phyloP scores from a whole-genome alignment of 2,888 invertebrate species.

The Rhimphoctona megacephalus region DNA sequence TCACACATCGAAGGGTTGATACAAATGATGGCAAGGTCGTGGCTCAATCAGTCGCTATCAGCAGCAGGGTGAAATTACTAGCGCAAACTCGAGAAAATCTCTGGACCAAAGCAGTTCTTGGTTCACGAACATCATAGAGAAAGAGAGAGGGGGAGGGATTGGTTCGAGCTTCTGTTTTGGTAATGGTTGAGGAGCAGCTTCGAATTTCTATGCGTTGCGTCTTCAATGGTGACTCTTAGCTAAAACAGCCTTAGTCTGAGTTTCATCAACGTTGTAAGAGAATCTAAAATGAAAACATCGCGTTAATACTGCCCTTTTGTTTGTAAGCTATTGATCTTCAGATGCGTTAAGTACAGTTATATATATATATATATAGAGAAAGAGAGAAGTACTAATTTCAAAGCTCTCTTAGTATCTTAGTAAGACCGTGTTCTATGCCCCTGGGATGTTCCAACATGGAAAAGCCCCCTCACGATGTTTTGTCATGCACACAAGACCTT shows the following conservation, averaged over 20 bases:
- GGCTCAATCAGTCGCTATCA: constrained; percentile 38
- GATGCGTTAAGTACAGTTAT: constrained; percentile 2
- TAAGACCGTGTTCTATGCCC: constrained; percentile 46
- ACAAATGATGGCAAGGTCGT: not conserved
- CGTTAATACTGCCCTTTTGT: not conserved
- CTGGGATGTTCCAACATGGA: constrained; percentile 42
- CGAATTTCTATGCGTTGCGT: constrained; percentile 26
- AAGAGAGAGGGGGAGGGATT: not conserved
- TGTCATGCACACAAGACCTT: constrained; percentile 65
- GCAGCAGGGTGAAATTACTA: constrained; percentile 36
- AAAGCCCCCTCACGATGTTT: constrained; percentile 60
- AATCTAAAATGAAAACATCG: not conserved
- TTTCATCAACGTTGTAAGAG: not conserved
- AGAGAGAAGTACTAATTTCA: constrained; percentile 49
- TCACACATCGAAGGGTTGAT: constrained; percentile 13
- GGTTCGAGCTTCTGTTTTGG: constrained; percentile 32
- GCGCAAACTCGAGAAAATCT: not conserved
- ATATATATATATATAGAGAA: not conserved
- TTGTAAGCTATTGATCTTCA: constrained; percentile 7
- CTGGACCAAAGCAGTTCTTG: constrained; percentile 16
- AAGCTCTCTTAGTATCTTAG: constrained; percentile 33
- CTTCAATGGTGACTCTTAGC: not conserved
- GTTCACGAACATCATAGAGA: constrained; percentile 25
- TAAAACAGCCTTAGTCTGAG: not conserved
- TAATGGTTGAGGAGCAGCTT: constrained; percentile 44